phyloP scores from a whole-genome alignment of 2,113 vertebrate species.

The Notarius lentiginosus region DNA sequence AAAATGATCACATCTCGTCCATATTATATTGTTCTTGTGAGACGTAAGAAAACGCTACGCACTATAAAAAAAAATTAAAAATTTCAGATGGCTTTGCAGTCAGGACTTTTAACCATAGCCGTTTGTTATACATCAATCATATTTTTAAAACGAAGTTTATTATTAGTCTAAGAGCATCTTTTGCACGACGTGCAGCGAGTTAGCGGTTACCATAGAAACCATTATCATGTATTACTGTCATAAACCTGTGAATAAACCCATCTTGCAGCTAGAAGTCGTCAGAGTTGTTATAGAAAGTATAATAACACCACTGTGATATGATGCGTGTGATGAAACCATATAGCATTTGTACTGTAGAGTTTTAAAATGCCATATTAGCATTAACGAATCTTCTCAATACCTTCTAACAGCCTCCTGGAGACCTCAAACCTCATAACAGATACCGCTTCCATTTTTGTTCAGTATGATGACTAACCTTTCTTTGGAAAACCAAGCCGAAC shows the following conservation, averaged over 20 bases:
- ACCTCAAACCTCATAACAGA: background rate
- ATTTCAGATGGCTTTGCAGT: too few species aligned
- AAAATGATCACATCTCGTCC: too few species aligned
- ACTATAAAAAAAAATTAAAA: too few species aligned
- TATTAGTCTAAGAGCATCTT: background rate
- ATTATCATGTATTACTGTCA: background rate
- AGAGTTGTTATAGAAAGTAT: background rate
- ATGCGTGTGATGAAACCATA: background rate
- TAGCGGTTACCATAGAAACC: background rate
- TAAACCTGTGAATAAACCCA: background rate
- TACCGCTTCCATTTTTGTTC: too few species aligned
- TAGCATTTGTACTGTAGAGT: background rate
- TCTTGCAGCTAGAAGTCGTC: background rate
- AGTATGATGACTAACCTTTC: constrained; percentile 75
- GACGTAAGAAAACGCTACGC: too few species aligned
- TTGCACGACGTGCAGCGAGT: background rate
- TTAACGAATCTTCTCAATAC: background rate
- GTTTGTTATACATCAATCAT: background rate
- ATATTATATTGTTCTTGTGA: too few species aligned
- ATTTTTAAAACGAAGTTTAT: background rate
- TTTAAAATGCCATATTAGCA: background rate
- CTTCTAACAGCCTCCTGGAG: background rate
- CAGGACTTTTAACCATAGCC: too few species aligned
- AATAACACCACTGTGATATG: background rate
- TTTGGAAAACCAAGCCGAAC: constrained; percentile 91